Conservation (phyloP, 2,797 vertebrate genomes). For the Pelobates cultripes region DNA sequence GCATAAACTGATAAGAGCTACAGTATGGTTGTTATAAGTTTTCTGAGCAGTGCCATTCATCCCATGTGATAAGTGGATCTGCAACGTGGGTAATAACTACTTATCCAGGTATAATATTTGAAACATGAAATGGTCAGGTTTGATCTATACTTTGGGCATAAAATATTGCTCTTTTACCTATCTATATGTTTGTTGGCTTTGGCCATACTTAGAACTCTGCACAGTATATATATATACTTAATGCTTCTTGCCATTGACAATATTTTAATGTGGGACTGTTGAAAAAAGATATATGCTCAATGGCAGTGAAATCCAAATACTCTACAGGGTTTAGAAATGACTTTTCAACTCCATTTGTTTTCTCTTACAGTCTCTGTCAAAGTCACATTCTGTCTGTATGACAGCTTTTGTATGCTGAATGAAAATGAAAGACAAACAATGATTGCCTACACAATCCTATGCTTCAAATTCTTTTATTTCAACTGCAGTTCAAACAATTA, state of each 20-base stretch:
- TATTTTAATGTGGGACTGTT: constrained; percentile 36
- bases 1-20: no score
- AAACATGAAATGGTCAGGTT: no score
- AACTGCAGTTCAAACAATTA: constrained; percentile 36
- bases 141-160: no score
- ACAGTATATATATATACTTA: neutral
- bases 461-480: constrained; percentile 42
- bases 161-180: no score
- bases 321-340: constrained; percentile 25
- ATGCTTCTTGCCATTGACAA: constrained; percentile 2
- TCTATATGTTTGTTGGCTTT: no score
- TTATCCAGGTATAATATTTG: no score
- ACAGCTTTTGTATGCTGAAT: constrained; percentile 24
- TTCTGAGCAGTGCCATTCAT: no score
- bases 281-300: constrained; percentile 45
- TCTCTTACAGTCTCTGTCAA: constrained; percentile 45
- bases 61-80: no score
- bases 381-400: constrained; percentile 23
- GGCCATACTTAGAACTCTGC: no score
- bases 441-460: constrained; percentile 36
- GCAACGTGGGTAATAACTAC: no score
- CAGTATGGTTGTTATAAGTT: no score
- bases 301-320: constrained; percentile 43
- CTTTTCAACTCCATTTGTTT: constrained; percentile 48
- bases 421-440: constrained; percentile 44